phyloP scores from a whole-genome alignment of 2,797 vertebrate species.

The Tiaroga cobitis region DNA sequence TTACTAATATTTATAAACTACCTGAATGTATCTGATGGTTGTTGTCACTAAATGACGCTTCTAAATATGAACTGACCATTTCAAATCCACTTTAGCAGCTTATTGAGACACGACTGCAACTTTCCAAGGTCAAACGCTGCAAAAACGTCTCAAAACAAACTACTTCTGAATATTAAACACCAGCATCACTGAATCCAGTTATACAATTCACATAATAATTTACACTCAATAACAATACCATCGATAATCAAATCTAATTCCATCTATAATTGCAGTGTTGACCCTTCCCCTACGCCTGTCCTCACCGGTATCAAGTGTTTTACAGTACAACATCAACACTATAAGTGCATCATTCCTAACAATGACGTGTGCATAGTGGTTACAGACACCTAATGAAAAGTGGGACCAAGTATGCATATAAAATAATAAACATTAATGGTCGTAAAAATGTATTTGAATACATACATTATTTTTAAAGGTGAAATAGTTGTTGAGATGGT shows the following conservation, averaged over 20 bases:
- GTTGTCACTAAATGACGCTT: constrained; percentile 74
- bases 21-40: constrained; percentile 67
- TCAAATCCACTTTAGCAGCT: constrained; percentile 72
- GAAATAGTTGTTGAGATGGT: background rate
- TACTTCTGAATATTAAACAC: background rate
- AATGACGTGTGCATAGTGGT: background rate
- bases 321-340: background rate
- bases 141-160: constrained; percentile 45
- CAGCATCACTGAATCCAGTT: background rate
- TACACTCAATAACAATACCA: background rate
- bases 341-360: background rate
- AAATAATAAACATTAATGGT: background rate
- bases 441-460: background rate
- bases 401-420: background rate
- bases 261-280: background rate
- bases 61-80: constrained; percentile 69
- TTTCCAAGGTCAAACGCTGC: constrained; percentile 72
- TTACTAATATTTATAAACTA: background rate
- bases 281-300: background rate
- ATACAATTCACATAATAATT: background rate
- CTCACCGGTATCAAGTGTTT: background rate
- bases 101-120: constrained; percentile 70
- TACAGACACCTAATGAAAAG: background rate
- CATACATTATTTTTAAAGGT: background rate
- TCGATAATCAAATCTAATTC: background rate